Conservation (phyloP, 2,888 invertebrate genomes). For the Altica lythri region DNA sequence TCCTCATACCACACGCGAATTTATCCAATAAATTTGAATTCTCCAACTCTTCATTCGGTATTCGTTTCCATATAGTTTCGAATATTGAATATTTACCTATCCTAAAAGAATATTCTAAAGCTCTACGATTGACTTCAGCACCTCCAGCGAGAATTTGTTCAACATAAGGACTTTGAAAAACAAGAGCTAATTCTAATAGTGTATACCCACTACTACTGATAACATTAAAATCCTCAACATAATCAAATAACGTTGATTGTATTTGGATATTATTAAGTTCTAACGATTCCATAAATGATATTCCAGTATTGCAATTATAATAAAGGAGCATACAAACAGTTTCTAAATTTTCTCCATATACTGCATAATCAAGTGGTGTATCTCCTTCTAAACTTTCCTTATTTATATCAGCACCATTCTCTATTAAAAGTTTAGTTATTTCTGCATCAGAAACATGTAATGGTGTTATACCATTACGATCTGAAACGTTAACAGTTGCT, state of each 20-base stretch:
- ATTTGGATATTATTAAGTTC: conserved; percentile 35
- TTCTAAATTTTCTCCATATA: conserved; percentile 33
- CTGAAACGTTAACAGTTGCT: conserved; percentile 38
- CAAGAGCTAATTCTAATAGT: conserved; percentile 37
- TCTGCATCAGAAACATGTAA: conserved; percentile 35
- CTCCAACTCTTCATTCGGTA: background rate
- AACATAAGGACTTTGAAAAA: conserved; percentile 32
- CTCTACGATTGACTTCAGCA: conserved; percentile 21
- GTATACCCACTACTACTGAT: conserved; percentile 32
- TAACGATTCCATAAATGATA: conserved; percentile 23
- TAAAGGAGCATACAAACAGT: conserved; percentile 41
- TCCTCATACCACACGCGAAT: background rate
- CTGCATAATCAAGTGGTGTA: conserved; percentile 41
- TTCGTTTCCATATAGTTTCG: conserved; percentile 2
- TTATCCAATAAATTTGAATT: conserved; percentile 1
- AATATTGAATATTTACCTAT: conserved; percentile 1
- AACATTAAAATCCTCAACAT: conserved; percentile 39
- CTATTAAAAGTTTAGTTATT: conserved; percentile 35
- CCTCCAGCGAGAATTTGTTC: conserved; percentile 38
- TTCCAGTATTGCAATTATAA: conserved; percentile 39
- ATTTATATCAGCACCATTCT: conserved; percentile 41
- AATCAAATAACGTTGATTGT: conserved; percentile 37
- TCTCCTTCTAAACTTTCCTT: conserved; percentile 32
- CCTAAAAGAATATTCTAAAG: conserved; percentile 1
- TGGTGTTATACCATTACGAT: conserved; percentile 34